Conservation (phyloP, 2,113 vertebrate genomes). For the Erinaceus europaeus region DNA sequence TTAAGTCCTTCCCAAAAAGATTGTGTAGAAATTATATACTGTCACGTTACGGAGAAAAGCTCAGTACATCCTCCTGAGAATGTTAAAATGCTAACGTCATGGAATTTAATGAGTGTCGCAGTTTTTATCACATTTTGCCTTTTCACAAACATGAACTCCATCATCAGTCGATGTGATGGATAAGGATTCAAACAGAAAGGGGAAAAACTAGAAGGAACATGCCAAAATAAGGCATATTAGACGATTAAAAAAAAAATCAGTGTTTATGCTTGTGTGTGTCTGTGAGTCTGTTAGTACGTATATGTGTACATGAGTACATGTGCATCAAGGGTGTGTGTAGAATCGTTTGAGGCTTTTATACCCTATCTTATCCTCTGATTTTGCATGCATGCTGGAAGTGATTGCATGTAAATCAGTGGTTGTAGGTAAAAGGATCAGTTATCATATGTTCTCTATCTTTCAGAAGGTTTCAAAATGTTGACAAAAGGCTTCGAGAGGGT, state of each 20-base stretch:
- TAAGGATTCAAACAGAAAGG: neutral
- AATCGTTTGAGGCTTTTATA: neutral
- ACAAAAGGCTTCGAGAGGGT: neutral
- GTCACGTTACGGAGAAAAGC: neutral
- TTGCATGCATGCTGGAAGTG: neutral
- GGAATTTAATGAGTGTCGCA: neutral
- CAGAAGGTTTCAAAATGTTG: neutral
- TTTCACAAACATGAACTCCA: constrained; percentile 7
- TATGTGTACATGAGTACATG: neutral
- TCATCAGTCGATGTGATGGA: neutral
- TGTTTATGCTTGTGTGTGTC: neutral
- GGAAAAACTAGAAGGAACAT: neutral
- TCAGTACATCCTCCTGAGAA: neutral
- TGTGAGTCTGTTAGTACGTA: neutral
- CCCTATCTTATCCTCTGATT: neutral
- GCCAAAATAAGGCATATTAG: neutral
- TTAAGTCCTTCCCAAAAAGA: neutral
- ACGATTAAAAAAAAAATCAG: too few species aligned
- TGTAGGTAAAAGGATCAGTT: neutral
- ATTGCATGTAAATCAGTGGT: neutral
- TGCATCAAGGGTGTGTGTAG: neutral
- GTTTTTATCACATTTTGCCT: neutral
- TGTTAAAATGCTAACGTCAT: neutral
- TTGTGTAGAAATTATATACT: neutral
- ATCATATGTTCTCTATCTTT: neutral